Base-by-base conservation (phyloP, 2,888 invertebrate species). In the Hedychridium roseum region DNA sequence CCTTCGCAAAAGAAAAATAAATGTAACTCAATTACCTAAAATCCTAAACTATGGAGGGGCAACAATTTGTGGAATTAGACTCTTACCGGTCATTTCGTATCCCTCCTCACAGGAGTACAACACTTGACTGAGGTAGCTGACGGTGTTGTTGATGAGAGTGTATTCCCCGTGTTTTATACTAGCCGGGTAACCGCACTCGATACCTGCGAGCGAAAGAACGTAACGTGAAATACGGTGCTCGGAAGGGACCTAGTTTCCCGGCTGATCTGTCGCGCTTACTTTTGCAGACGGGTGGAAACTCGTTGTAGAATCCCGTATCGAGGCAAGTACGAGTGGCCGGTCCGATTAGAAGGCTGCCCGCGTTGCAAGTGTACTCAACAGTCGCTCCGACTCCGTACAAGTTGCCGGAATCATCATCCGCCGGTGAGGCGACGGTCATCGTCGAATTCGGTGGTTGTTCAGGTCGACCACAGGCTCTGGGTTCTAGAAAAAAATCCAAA, bases 401-500 rank as follows among this genome's bases (percentile, higher is more conserved):
- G 74, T 88, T 91, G n/a, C 80, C 81, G 61, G 87, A 85, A 41
- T 88, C 84, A 0, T 90, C 86, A 18, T 53, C 50, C 4, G 54
- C 14, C 2, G 65, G 14, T 23, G 50, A 65, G 2, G 57, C 64
- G n/a, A 76, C 68, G 0, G 85, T 73, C 88, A 95, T 91, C 2
- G 94, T 94, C 0, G 94, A 94, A 76, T 95, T 94, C 5, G 94
- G 93, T 0, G 94, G 94, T 78, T 94, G 93, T 75, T 95, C 94
- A 0, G 95, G 95, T 28, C 91, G 84, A 6, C 95, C 95, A 74
- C 95, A 95, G 0, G 93, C 90, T 72, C 91, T 90, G 0, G 95
- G 94, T 74, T 93, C 92, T 92, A 78, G 14, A 65, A 73, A 45
- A 18, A 35, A 34, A n/a, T n/a, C n/a, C n/a, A n/a, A 12, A 17